Base-by-base conservation (phyloP, 1,140 invertebrate species). In the Drosophila murphyi region DNA sequence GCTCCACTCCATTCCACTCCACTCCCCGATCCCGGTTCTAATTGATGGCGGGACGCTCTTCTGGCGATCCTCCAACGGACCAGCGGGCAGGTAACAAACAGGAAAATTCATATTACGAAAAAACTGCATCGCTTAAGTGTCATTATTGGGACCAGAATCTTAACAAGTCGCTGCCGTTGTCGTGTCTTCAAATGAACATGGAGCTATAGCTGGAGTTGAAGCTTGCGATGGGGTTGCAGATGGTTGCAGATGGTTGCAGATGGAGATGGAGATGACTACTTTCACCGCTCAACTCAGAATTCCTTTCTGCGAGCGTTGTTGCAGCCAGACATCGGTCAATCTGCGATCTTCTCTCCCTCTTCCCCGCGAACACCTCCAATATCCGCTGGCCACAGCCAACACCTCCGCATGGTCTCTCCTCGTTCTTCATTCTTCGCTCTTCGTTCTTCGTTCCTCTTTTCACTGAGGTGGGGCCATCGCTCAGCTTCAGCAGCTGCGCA, bases 71-170 rank as follows among this genome's bases (percentile, higher is more conserved):
- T 76, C 73, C 37, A 64, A 57, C 5, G 62, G 56, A 65, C 34
- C 68, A 64, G 59, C 57, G 63, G 62, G 47, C 70, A 69, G 65
- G 67, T 74, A 62, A 70, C 75, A 87, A 82, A 82, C 82, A 87
- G 82, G 82, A 87, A 87, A 88, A 88, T 88, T 87, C 82, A 82
- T 87, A 87, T 87, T 87, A 87, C 83, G 79, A 87, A 87, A 87
- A 87, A 87, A 87, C 51, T 87, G 82, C 83, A 87, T 88, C 83
- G 83, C 81, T 87, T 88, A 88, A 88, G 83, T 87, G 82, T 87
- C 82, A 88, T 87, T 87, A 87, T 87, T 87, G 82, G 83, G 82
- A 87, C 82, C 82, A 87, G 82, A 87, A 82, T 82, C 81, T 80
- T 76, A 82, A 87, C 83, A 79, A 87, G 83, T 78, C 71, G 75